Base-by-base conservation (phyloP, 2,888 invertebrate genomes). In the Cephus pygmeus region DNA sequence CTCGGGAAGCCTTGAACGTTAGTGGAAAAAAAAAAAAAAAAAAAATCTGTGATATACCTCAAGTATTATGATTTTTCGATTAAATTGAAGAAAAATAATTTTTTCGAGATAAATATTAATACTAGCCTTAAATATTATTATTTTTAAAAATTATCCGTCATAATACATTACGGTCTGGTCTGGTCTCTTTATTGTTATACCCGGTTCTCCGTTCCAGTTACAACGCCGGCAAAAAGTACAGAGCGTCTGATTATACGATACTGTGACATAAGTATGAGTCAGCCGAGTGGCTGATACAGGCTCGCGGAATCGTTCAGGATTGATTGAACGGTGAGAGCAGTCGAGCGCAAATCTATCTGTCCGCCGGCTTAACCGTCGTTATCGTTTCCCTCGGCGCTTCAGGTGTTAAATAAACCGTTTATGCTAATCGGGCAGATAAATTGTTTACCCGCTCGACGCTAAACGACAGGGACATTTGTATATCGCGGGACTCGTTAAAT, bases 341-440 rank as follows among this genome's bases (percentile, higher is more conserved):
- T 80, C 75, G 77, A 81, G 81, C 79, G 79, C 76, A 73, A 80
- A 81, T 81, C 77, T 79, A 78, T 81, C 78, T 78, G 69, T 81
- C 79, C 15, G 73, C 12, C 40, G 31, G 69, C 73, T 35, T 69
- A 68, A 30, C 35, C 77, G 75, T 74, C 77, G 73, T 75, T 83
- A 71, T 69, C 79, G 75, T 82, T 79, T 81, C 81, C 78, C 81
- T 79, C 79, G 82, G 81, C 80, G 83, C 80, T 80, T 77, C 78
- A 76, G 81, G 82, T 84, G 80, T 82, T 85, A 85, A 82, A 85
- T 85, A 84, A 85, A 85, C 85, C 84, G 83, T 83, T 87, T 83
- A 86, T 85, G 85, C 84, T 85, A 85, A 87, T 85, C 81, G 81
- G 2, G 56, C 23, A 56, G 56, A 56, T 56, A 56, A 56, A 56